Conservation (phyloP, 2,797 vertebrate genomes). For the Arnoldichthys spilopterus region DNA sequence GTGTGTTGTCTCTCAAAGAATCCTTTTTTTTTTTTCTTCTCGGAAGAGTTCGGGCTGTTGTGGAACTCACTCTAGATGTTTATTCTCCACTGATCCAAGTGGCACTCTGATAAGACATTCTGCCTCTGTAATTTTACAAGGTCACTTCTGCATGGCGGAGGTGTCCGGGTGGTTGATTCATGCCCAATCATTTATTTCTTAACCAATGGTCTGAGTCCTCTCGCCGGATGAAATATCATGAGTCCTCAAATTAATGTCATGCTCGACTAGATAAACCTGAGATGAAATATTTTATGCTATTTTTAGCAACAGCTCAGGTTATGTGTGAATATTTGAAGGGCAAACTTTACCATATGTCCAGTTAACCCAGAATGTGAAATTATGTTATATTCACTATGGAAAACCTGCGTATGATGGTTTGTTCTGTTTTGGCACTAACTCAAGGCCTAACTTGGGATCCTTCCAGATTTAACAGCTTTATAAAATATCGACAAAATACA, state of each 20-base stretch:
- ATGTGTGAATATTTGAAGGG: constrained; percentile 44
- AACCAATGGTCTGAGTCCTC: constrained; percentile 50
- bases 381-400: background rate
- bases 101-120: constrained; percentile 46
- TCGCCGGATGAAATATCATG: constrained; percentile 55
- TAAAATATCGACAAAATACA: too few relatives aligned
- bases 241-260: constrained; percentile 59
- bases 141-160: constrained; percentile 46
- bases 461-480: too few relatives aligned
- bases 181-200: constrained; percentile 53
- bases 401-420: background rate
- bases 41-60: constrained; percentile 32
- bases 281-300: constrained; percentile 44
- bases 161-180: constrained; percentile 51
- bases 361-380: constrained; percentile 1
- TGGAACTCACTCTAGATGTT: constrained; percentile 43
- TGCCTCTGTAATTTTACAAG: constrained; percentile 47
- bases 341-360: constrained; percentile 17
- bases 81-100: constrained; percentile 51
- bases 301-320: constrained; percentile 36
- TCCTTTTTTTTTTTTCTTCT: background rate
- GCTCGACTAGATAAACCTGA: constrained; percentile 52
- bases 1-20: constrained; percentile 28
- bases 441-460: too few relatives aligned
- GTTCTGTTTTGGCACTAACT: too few relatives aligned